phyloP scores from a whole-genome alignment of 1,140 invertebrate genomes.

The Scaptomyza pallida region DNA sequence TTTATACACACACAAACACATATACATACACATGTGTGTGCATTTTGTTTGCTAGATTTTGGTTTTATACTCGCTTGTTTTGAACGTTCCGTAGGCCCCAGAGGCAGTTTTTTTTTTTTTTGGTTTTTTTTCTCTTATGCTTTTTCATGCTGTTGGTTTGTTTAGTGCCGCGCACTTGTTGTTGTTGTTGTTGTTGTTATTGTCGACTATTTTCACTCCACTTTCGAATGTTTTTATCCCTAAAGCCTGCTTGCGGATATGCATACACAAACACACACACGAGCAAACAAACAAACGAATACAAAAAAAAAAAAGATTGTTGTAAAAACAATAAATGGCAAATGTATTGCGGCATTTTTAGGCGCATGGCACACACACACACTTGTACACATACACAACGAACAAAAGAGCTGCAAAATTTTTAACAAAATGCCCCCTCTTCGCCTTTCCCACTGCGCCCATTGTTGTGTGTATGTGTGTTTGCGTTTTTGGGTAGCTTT shows the following conservation, averaged over 20 bases:
- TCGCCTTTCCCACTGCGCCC: no score
- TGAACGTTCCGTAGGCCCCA: constrained; percentile 55
- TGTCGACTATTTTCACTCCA: constrained; percentile 76
- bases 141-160: constrained; percentile 8
- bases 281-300: constrained; percentile 16
- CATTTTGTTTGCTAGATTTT: constrained; percentile 61
- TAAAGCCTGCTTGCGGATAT: constrained; percentile 80
- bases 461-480: constrained; percentile 16
- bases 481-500: constrained; percentile 17
- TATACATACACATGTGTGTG: neutral
- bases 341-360: constrained; percentile 81
- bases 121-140: neutral
- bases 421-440: no score
- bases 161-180: constrained; percentile 40
- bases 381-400: no score
- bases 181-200: constrained; percentile 28
- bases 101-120: constrained; percentile 63
- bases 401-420: constrained; percentile 74
- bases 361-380: constrained; percentile 57
- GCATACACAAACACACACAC: constrained; percentile 39
- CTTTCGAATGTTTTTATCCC: constrained; percentile 79
- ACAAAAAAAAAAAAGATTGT: constrained; percentile 50
- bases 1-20: neutral
- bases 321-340: constrained; percentile 81
- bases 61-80: constrained; percentile 40